phyloP scores from a whole-genome alignment of 2,888 invertebrate species.

The Calameuta filiformis region DNA sequence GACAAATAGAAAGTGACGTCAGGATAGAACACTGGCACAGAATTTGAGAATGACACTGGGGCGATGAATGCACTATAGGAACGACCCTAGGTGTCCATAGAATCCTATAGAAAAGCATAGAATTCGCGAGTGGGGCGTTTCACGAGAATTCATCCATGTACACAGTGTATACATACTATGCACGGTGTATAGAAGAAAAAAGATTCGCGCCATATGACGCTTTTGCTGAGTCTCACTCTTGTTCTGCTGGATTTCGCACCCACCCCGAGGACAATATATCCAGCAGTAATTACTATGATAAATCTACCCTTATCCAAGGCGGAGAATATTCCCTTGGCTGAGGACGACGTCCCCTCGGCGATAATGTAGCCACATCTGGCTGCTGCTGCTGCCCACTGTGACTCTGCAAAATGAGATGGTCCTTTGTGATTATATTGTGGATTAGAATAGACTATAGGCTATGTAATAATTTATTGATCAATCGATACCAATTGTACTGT shows the following conservation, averaged over 20 bases:
- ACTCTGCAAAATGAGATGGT: background rate
- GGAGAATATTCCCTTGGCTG: background rate
- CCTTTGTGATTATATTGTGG: background rate
- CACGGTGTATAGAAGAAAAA: background rate
- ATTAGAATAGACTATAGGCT: background rate
- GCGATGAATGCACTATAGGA: background rate
- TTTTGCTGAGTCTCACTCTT: conserved; percentile 33
- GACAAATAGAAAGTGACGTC: background rate
- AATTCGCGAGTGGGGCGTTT: conserved; percentile 47
- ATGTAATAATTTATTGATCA: background rate
- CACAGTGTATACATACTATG: conserved; percentile 18
- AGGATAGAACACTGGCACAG: background rate
- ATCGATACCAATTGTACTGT: background rate
- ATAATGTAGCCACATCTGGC: background rate
- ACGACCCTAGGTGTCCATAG: background rate
- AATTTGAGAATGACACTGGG: background rate
- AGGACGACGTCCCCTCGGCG: background rate
- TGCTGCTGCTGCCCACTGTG: background rate
- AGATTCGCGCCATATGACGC: conserved; percentile 47
- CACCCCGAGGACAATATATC: conserved; percentile 32
- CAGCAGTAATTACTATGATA: conserved; percentile 53
- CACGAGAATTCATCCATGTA: conserved; percentile 48
- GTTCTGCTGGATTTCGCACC: conserved; percentile 34
- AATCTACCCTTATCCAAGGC: conserved; percentile 21
- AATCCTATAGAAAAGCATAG: conserved; percentile 21